Base-by-base conservation (phyloP, 2,888 invertebrate genomes). In the Octodonta nipae region DNA sequence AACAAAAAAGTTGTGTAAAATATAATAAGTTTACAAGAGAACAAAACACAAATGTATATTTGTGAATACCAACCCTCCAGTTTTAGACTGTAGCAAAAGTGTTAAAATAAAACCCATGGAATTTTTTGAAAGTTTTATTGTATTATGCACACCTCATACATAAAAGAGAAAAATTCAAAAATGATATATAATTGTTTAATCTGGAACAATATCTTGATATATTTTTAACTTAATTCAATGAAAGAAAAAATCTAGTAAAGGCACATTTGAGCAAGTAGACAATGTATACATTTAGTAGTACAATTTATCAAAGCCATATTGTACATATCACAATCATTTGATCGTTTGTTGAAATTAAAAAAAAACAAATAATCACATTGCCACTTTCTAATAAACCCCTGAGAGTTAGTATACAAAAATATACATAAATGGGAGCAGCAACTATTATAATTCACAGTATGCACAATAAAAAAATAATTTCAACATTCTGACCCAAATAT, bases 261-360 rank as follows among this genome's bases (percentile, higher is more conserved):
- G 59, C 59, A 59, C 59, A 57, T 52, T 56, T 59, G 59, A 59
- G 58, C 58, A 58, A 56, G 54, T 52, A 47, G 49, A 52, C 49
- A 53, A 49, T 48, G 49, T 52, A 52, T 52, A 55, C 52, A 53
- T 50, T 47, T 46, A 43, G 46, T 47, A 47, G 46, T 47, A 47
- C 44, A 47, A 42, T 45, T 46, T 40, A 12, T 40, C 40, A 37
- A 48, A 46, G 44, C 50, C 49, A 51, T 45, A 45, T 51, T 49
- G 45, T 51, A 51, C 50, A 48, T 52, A 53, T 52, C 53, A 52
- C 50, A 53, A 49, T 51, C 44, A 50, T 40, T 50, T 49, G 47
- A 47, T 49, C 43, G 28, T 40, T 37, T 30, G 34, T 38, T 35
- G 29, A 29, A 13, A 5, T 17, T 13, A 13, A 28, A 13, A 35